Evolutionary conservation across 2,888 invertebrate genomes (phyloP), one percentile per base, ranked within the genome.

Genomic region (Lacanobia oleracea): DNA sequence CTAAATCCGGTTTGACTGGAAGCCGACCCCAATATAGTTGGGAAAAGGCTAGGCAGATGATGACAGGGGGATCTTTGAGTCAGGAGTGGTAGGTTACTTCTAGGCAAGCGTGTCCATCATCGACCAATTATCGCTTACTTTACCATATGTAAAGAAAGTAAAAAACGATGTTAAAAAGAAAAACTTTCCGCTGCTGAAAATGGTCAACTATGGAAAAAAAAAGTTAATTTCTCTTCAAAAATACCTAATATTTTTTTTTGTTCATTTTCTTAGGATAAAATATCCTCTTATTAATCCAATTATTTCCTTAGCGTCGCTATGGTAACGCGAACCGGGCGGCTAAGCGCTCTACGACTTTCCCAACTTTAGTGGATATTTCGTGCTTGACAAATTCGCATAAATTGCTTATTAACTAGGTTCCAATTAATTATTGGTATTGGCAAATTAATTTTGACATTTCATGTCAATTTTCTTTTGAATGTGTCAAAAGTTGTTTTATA

Each of bases 321-420:
- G n/a, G 45, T 18, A 45, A 48, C 45, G 37, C 48, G 18, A 10
- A 9, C 16, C 27, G 23, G 43, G 33, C 27, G 16, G 16, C 18
- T n/a, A 18, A 14, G 12, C 27, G 33, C 33, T 33, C 33, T 4
- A 33, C 33, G 40, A 65, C 57, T 78, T 81, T 71, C 77, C 33
- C 81, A 78, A 78, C 51, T 33, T 14, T 5, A 43, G 62, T 56
- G 51, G 68, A 56, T 51, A 63, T 81, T 77, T 63, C 54, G 62
- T 66, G 81, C 71, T 66, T 78, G 70, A 78, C 77, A 63, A 78
- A 78, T 78, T 71, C 62, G 53, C 57, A 60, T 63, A 59, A 77
- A 81, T 78, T 63, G 43, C 54, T 70, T 21, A 63, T 54, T 81
- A 81, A 75, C 33, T 80, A 63, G 37, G 65, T 70, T 70, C 51